Base-by-base conservation (phyloP, 2,113 vertebrate genomes). In the Apus apus region DNA sequence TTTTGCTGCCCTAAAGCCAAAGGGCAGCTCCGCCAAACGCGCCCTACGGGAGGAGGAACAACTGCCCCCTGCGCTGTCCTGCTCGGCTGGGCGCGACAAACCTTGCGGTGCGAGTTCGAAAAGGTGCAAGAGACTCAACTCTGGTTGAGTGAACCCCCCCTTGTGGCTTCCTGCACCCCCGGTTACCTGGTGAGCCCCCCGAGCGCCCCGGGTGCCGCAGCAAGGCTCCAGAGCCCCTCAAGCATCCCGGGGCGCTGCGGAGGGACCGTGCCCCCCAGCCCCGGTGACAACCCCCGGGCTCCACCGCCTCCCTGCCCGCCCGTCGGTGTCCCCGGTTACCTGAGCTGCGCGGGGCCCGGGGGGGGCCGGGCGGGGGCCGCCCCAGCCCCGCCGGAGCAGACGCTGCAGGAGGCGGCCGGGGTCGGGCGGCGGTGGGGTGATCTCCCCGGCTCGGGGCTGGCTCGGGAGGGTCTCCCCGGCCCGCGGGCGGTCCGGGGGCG, bases 1-100 rank as follows among this genome's bases (percentile, higher is more conserved):
- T n/a, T 80, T 70, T 50, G 2, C 81, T 29, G 11, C 65, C 60
- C 56, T 2, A 34, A 48, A 72, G 16, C 53, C 71, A 3, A 14
- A 50, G 40, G 0, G 19, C 67, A 73, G 58, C 73, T 58, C 34
- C 57, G n/a, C 20, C 50, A 50, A 32, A 74, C 23, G 4, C 5
- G 0, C 13, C 34, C 40, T 25, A 1, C 4, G 58, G 57, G 34
- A 20, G 38, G n/a, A 30, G 46, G 68, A 61, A 34, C 2, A 2
- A 5, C 62, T 4, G 6, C 53, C 45, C 30, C 12, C 26, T 27
- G 36, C 18, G 32, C 54, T 11, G 3, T 8, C 25, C n/a, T 7
- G 0, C 34, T 27, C 7, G 6, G 15, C 51, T 38, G 73, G 34
- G 58, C 5, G 43, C 21, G 30, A 32, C 64, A 60, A 13, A 66